Percentiles rank a stretch among this genome's conserved stretches.
phyloP scores from a whole-genome alignment of 1,140 invertebrate genomes.

The Eufriesea mexicana region DNA sequence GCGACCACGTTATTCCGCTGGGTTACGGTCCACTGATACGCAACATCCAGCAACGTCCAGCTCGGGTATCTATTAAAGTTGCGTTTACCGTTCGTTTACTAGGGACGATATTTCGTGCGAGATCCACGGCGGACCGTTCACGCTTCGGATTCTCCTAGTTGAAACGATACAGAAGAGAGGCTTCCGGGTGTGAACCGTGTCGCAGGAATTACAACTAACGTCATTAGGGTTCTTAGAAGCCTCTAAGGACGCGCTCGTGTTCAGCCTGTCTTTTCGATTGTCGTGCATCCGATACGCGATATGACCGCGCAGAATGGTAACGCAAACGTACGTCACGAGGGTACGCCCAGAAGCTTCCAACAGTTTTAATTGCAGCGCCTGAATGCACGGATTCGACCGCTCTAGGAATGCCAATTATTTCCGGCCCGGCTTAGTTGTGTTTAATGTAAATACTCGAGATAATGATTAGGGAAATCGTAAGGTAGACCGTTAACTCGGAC shows the following conservation, averaged over 20 bases:
- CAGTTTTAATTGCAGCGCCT: slow-evolving; percentile 8
- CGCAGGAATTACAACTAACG: neutral
- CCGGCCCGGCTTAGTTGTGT: neutral
- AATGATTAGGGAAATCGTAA: slow-evolving; percentile 19
- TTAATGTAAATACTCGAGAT: slow-evolving; percentile 39
- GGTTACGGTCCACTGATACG: slow-evolving; percentile 43
- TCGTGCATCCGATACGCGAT: neutral
- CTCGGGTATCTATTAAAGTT: slow-evolving; percentile 28
- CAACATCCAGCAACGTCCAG: slow-evolving; percentile 26
- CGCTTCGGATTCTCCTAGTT: neutral
- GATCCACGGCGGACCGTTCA: neutral
- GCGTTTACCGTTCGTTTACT: slow-evolving; percentile 38
- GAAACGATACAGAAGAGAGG: neutral
- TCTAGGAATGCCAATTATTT: slow-evolving; percentile 31
- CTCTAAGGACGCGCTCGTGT: neutral
- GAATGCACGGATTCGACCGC: neutral
- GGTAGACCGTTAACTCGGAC: slow-evolving; percentile 10
- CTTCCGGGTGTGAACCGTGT: slow-evolving; percentile 20
- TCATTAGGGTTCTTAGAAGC: neutral
- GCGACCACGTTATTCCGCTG: slow-evolving; percentile 36
- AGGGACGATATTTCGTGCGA: neutral
- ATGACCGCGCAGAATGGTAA: neutral
- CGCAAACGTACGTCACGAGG: neutral
- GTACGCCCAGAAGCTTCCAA: neutral
- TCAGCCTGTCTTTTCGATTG: neutral